Conservation (phyloP, 1,140 invertebrate species). For the Cyclargus thomasi region DNA sequence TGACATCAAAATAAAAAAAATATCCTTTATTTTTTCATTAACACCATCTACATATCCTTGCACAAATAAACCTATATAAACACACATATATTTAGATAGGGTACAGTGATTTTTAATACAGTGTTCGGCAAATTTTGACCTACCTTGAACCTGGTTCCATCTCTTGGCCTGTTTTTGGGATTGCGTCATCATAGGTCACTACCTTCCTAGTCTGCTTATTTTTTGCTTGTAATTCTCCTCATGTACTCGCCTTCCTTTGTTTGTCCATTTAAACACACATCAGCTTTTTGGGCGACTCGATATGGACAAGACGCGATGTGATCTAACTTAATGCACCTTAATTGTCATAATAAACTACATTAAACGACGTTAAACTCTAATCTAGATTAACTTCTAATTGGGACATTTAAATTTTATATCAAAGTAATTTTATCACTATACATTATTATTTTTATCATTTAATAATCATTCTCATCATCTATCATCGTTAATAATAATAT, state of each 20-base stretch:
- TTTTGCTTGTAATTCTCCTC: conserved; percentile 66
- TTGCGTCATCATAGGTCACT: conserved; percentile 73
- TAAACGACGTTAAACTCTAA: no score
- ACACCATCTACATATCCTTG: no score
- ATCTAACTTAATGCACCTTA: conserved; percentile 52
- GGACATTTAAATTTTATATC: no score
- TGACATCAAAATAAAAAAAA: no score
- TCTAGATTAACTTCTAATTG: no score
- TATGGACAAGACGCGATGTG: conserved; percentile 52
- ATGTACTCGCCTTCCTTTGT: conserved; percentile 67
- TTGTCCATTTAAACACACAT: conserved; percentile 57
- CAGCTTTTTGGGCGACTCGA: conserved; percentile 56
- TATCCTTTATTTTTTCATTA: no score
- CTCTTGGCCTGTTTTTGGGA: conserved; percentile 69
- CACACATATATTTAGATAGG: conserved; percentile 32
- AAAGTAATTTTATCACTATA: no score
- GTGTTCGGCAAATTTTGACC: conserved; percentile 60
- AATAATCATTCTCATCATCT: no score
- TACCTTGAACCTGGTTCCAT: conserved; percentile 59
- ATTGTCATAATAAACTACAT: neutral
- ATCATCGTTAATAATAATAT: no score
- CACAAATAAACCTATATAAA: no score
- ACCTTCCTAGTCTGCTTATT: conserved; percentile 65
- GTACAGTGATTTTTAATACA: conserved; percentile 37
- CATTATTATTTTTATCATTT: no score